Conservation (phyloP, 2,113 vertebrate species). For the Microtus richardsoni region DNA sequence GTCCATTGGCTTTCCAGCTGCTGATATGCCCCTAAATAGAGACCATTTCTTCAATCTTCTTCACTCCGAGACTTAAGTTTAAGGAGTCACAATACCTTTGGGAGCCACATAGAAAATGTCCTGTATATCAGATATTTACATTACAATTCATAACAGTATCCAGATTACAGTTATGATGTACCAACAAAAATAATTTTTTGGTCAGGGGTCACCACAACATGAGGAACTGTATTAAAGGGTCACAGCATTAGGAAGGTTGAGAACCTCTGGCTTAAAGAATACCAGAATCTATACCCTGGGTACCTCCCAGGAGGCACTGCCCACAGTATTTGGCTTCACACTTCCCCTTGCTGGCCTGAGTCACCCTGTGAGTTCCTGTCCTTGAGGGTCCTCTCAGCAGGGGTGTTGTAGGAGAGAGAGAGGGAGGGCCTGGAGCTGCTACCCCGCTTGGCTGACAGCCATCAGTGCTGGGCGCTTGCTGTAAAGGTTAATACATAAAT, state of each 20-base stretch:
- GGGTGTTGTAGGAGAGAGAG: rapidly evolving
- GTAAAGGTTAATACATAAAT: conserved; percentile 89
- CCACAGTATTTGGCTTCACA: background rate
- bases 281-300: background rate
- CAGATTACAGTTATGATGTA: background rate
- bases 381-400: background rate
- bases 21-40: conserved; percentile 53
- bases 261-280: background rate
- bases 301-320: background rate
- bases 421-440: background rate
- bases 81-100: background rate
- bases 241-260: background rate
- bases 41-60: background rate
- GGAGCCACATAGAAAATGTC: background rate
- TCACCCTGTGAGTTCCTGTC: rapidly evolving
- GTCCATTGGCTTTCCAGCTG: background rate
- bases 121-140: background rate
- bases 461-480: conserved; percentile 82
- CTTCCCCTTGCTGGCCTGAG: background rate
- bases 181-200: background rate
- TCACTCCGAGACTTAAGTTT: background rate
- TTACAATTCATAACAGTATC: background rate
- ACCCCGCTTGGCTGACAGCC: conserved; percentile 59
- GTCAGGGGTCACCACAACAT: background rate
- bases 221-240: background rate